These are phyloP conservation scores for Alectoris magna DNA, from an alignment of 2,797 vertebrate genomes.

Conservation along the genomic window DNA sequence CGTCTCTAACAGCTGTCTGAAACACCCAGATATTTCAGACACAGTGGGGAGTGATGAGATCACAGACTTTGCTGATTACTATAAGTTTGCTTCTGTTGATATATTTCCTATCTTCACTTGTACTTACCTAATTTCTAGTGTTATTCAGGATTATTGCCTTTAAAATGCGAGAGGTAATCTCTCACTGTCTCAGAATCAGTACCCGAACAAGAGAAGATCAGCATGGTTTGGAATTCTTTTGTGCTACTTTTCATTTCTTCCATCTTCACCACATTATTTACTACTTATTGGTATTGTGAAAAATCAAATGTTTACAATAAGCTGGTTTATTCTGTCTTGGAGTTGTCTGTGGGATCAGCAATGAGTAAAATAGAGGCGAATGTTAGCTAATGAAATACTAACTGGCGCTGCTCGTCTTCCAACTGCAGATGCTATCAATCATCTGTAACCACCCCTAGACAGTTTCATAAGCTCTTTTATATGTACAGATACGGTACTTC, in stretches of 20 bases:
- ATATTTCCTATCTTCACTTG: neutral
- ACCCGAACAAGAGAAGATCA: neutral
- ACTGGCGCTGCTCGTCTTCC: neutral
- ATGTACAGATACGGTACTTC: neutral
- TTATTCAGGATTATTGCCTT: neutral
- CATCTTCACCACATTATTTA: neutral
- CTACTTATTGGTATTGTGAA: neutral
- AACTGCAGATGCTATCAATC: neutral
- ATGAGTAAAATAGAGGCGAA: neutral
- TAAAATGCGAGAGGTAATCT: neutral
- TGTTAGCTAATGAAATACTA: neutral
- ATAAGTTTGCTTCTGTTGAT: neutral
- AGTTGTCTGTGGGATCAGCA: neutral
- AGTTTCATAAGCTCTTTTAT: neutral
- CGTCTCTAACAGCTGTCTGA: slow-evolving; percentile 37
- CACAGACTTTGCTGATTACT: neutral
- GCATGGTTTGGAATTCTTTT: neutral
- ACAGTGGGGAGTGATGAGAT: neutral
- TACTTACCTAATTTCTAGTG: neutral
- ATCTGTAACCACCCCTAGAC: neutral
- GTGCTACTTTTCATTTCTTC: neutral
- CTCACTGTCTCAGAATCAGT: neutral
- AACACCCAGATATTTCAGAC: neutral
- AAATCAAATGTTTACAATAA: neutral
- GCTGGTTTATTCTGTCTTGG: neutral